These are phyloP conservation scores for Brachirus orientalis DNA, from an alignment of 2,113 vertebrate genomes.

Conservation along the genomic window DNA sequence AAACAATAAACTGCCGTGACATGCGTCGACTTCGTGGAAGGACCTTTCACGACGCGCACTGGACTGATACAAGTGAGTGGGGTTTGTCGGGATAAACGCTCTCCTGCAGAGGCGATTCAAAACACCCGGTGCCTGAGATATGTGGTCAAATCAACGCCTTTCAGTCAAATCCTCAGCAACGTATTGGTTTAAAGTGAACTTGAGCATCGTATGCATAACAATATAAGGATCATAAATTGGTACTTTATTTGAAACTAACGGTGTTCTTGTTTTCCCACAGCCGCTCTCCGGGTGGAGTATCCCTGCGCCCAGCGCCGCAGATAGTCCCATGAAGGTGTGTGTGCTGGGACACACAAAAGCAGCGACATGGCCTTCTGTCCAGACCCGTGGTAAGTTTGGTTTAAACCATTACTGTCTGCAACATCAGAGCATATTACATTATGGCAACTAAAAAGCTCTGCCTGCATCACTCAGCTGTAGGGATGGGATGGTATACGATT, in stretches of 20 bases:
- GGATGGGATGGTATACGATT: too few relatives aligned
- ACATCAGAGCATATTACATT: background rate
- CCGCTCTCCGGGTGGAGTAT: constrained; percentile 63
- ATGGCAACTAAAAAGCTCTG: background rate
- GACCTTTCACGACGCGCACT: constrained; percentile 29
- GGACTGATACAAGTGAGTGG: constrained; percentile 61
- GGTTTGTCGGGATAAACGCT: constrained; percentile 34
- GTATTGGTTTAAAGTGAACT: background rate
- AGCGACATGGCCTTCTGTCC: constrained; percentile 74
- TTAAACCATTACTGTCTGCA: background rate
- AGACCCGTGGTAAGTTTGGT: constrained; percentile 72
- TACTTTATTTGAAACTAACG: constrained; percentile 50
- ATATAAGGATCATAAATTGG: background rate
- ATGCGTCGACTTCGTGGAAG: constrained; percentile 37
- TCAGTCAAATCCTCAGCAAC: background rate
- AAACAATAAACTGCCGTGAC: constrained; percentile 40
- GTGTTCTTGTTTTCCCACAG: constrained; percentile 46
- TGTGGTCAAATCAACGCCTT: constrained; percentile 32
- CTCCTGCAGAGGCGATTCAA: constrained; percentile 35
- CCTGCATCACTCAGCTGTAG: background rate
- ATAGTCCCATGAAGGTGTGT: constrained; percentile 74
- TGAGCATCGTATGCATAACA: too few relatives aligned
- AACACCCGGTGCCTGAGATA: constrained; percentile 13
- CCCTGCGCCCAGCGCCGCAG: constrained; percentile 63
- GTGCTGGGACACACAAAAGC: constrained; percentile 49